Conservation (phyloP, 2,888 invertebrate genomes). For the Acleris sparsana region DNA sequence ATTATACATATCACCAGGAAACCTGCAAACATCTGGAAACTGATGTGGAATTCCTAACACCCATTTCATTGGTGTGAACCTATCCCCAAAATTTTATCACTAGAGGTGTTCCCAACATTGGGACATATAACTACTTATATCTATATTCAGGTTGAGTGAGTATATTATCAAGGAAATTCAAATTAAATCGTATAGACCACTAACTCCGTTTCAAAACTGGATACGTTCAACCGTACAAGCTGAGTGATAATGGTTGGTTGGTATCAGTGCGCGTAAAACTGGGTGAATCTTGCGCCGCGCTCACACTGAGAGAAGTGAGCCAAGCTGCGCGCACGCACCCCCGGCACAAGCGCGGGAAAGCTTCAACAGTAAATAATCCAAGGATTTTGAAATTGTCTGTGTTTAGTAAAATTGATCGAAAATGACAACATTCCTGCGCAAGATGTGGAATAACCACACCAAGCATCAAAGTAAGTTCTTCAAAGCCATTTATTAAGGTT, state of each 20-base stretch:
- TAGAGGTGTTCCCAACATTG: too few relatives aligned
- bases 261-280: slow-evolving; percentile 33
- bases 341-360: slow-evolving; percentile 61
- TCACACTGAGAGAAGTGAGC: slow-evolving; percentile 57
- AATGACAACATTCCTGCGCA: slow-evolving; percentile 85
- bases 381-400: slow-evolving; percentile 4
- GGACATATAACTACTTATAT: too few relatives aligned
- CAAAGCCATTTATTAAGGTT: slow-evolving; percentile 23
- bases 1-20: too few relatives aligned
- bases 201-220: too few relatives aligned
- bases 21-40: too few relatives aligned
- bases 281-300: slow-evolving; percentile 42
- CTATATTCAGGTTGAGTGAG: too few relatives aligned
- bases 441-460: slow-evolving; percentile 86
- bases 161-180: too few relatives aligned
- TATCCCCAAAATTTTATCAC: too few relatives aligned
- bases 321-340: slow-evolving; percentile 49
- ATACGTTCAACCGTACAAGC: too few relatives aligned
- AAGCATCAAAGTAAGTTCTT: slow-evolving; percentile 87
- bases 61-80: too few relatives aligned
- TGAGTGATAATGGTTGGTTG: not conserved
- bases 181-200: too few relatives aligned
- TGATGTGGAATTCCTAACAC: too few relatives aligned
- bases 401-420: not conserved
- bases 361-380: slow-evolving; percentile 41